Conservation (phyloP, 1,140 invertebrate genomes). For the Acromyrmex echinatior region DNA sequence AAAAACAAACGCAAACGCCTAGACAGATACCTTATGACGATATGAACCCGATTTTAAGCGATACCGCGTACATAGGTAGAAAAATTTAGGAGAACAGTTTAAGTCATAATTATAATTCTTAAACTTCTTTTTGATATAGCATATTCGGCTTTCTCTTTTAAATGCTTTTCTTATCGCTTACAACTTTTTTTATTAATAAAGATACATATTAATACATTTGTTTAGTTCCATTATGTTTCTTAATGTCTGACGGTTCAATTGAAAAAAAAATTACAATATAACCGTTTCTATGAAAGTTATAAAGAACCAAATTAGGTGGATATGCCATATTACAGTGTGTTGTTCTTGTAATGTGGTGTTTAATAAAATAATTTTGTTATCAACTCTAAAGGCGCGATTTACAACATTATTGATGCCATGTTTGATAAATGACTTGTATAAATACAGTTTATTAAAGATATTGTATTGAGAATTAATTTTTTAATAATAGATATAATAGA, state of each 20-base stretch:
- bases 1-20: conserved; percentile 88
- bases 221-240: too few relatives aligned
- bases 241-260: too few relatives aligned
- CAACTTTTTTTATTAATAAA: too few relatives aligned
- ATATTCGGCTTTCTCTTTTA: too few relatives aligned
- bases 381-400: background rate
- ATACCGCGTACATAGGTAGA: conserved; percentile 85
- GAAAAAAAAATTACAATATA: too few relatives aligned
- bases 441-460: background rate
- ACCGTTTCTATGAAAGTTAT: too few relatives aligned
- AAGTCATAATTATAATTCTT: background rate
- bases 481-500: background rate
- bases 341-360: too few relatives aligned
- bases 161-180: too few relatives aligned
- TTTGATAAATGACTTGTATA: background rate
- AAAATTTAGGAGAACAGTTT: background rate
- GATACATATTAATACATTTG: too few relatives aligned
- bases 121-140: too few relatives aligned
- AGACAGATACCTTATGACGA: conserved; percentile 88
- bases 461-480: conserved; percentile 12
- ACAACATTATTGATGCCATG: background rate
- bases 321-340: too few relatives aligned
- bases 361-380: conserved; percentile 2
- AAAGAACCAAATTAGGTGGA: too few relatives aligned
- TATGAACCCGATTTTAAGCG: conserved; percentile 82